phyloP scores from a whole-genome alignment of 2,888 invertebrate species.

The Cacoxenus indagator region DNA sequence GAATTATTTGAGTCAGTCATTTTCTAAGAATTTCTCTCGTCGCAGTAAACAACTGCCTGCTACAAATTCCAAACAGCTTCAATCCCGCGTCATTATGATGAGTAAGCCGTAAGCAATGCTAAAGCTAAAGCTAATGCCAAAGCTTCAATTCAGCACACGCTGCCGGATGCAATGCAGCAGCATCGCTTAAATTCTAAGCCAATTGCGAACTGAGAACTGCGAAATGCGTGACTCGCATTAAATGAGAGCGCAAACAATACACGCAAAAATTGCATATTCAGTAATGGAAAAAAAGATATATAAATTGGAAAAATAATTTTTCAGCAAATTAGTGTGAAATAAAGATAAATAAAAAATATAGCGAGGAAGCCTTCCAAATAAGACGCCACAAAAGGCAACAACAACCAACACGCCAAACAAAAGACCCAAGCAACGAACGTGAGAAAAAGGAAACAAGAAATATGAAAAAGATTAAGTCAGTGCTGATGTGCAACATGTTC shows the following conservation, averaged over 20 bases:
- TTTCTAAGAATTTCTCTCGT: neutral
- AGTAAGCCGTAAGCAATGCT: neutral
- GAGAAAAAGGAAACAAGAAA: constrained; percentile 41
- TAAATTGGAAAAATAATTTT: neutral
- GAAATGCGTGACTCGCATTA: constrained; percentile 54
- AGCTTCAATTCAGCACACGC: neutral
- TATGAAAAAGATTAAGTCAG: constrained; percentile 31
- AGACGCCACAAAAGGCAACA: neutral
- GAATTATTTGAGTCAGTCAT: neutral
- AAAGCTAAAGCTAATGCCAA: neutral
- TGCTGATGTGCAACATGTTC: neutral
- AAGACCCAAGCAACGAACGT: constrained; percentile 58
- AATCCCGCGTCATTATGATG: neutral
- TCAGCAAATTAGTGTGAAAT: constrained; percentile 22
- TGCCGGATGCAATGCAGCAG: neutral
- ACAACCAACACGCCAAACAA: constrained; percentile 34
- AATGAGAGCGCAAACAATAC: constrained; percentile 25
- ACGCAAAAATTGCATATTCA: neutral
- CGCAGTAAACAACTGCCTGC: neutral
- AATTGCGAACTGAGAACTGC: constrained; percentile 8
- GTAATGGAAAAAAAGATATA: constrained; percentile 5
- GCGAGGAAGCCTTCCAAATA: constrained; percentile 15
- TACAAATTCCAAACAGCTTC: neutral
- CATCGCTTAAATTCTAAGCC: neutral
- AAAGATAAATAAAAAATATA: constrained; percentile 22